Conservation (phyloP, 2,113 vertebrate genomes). For the Proterorhinus semilunaris region DNA sequence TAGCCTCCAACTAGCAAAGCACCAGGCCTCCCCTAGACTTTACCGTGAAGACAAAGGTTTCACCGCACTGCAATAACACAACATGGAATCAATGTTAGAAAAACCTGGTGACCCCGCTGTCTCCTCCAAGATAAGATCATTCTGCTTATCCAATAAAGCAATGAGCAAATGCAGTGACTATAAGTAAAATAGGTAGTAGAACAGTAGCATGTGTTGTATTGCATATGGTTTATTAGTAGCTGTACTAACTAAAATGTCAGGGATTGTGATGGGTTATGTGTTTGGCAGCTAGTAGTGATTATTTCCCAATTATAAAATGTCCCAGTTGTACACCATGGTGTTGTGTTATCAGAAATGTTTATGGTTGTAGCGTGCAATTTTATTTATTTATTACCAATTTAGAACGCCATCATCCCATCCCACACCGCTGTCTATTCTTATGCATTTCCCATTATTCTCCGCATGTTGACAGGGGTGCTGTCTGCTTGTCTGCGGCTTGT, state of each 20-base stretch:
- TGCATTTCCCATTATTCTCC: slow-evolving; percentile 64
- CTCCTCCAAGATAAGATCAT: slow-evolving; percentile 24
- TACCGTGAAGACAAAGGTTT: slow-evolving; percentile 63
- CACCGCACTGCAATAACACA: slow-evolving; percentile 26
- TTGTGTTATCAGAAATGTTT: no score
- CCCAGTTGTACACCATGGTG: no score
- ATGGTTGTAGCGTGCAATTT: slow-evolving; percentile 15
- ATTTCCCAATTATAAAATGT: no score
- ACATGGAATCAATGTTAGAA: slow-evolving; percentile 36
- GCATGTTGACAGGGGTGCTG: slow-evolving; percentile 59
- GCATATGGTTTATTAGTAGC: no score
- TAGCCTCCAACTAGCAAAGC: slow-evolving; percentile 67
- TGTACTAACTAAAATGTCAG: no score
- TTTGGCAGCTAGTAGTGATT: no score
- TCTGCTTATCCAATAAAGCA: slow-evolving; percentile 41
- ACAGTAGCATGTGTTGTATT: no score
- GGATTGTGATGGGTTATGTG: no score
- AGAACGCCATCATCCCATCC: slow-evolving; percentile 56
- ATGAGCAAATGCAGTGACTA: background rate
- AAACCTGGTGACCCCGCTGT: slow-evolving; percentile 39
- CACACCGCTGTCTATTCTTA: slow-evolving; percentile 63
- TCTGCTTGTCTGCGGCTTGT: slow-evolving; percentile 24
- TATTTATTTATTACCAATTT: slow-evolving; percentile 47
- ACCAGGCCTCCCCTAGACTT: slow-evolving; percentile 46
- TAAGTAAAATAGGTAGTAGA: no score